Percentiles rank a stretch among this genome's conserved stretches.
phyloP scores from a whole-genome alignment of 23 tunicate species.

The Styela clava region DNA sequence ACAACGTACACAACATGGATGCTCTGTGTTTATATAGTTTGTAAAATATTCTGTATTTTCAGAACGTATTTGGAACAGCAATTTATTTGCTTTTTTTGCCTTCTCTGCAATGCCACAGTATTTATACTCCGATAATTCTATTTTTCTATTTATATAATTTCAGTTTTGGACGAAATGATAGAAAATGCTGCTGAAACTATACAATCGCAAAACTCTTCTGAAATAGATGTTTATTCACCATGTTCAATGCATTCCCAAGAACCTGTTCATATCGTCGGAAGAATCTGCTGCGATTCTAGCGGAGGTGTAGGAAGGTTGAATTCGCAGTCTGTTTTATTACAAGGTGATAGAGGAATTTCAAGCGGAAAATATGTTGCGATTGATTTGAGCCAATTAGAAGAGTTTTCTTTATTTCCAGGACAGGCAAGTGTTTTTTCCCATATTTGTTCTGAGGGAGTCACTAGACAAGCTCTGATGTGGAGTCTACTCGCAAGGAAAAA shows the following conservation, averaged over 20 bases:
- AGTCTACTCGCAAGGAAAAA: too few relatives aligned
- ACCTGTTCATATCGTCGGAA: conserved; percentile 59
- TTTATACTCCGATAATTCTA: too few relatives aligned
- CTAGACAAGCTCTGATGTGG: background rate
- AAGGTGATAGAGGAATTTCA: conserved; percentile 57
- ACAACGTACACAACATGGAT: too few relatives aligned
- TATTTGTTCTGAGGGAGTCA: too few relatives aligned
- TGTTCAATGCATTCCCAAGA: conserved; percentile 53
- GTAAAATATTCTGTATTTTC: too few relatives aligned
- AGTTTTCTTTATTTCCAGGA: conserved; percentile 84
- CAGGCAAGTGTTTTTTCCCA: conserved; percentile 24
- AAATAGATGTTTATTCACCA: conserved; percentile 53
- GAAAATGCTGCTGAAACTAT: conserved; percentile 45
- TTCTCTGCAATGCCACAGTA: too few relatives aligned
- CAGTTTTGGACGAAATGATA: conserved; percentile 47
- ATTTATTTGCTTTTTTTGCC: too few relatives aligned
- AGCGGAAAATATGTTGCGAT: conserved; percentile 50
- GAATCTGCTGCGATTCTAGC: conserved; percentile 41
- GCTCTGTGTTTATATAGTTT: too few relatives aligned
- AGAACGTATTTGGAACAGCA: too few relatives aligned
- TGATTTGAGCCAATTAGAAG: conserved; percentile 47
- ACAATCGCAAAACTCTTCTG: conserved; percentile 9
- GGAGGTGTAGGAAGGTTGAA: conserved; percentile 33
- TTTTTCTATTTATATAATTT: conserved; percentile 5
- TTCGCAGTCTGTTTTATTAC: conserved; percentile 50